Evolutionary conservation across 1,140 invertebrate genomes (phyloP), one percentile per base, ranked within the genome.

Genomic region (Rhagoletis pomonella): DNA sequence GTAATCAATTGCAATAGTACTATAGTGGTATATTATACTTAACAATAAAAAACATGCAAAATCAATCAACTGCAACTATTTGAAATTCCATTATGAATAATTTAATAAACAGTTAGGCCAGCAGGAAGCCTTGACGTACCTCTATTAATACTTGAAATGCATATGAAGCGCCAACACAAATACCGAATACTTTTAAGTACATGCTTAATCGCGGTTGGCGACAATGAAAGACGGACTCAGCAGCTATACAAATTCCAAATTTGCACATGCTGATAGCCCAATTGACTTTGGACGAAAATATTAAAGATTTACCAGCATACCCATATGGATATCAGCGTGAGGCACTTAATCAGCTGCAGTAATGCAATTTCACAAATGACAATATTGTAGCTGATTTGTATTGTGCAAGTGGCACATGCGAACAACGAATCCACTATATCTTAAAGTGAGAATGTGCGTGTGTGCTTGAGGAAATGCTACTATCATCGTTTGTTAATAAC

Each of bases 41-140:
- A n/a, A 55, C 44, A 81, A 50, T 81, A 47, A 81, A 81, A 81
- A 55, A 3, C 19, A 55, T 55, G 5, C 39, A 81, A 55, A 81
- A 55, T 81, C 73, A 50, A 81, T 81, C 73, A 81, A 29, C 47
- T 29, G 73, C 44, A 55, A 55, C n/a, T 81, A 81, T 55, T 55
- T 12, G n/a, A 50, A 81, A 81, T n/a, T 81, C 4, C 47, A 55
- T 58, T 81, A 1, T 58, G 3, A 81, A 81, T 55, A 58, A 58
- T 58, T 7, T 2, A 73, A 67, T 42, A 67, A 67, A 67, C 64
- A 67, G 39, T 67, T 39, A 7, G 39, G 39, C 64, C 39, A 29
- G 9, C 29, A 9, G 9, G 39, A 67, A 10, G 12, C 39, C 29
- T 29, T 29, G 29, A 29, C 29, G 29, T 29, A 29, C 29, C 29